These are phyloP conservation scores for Neosalanx taihuensis DNA, from an alignment of 2,797 vertebrate species.

Conservation along the genomic window DNA sequence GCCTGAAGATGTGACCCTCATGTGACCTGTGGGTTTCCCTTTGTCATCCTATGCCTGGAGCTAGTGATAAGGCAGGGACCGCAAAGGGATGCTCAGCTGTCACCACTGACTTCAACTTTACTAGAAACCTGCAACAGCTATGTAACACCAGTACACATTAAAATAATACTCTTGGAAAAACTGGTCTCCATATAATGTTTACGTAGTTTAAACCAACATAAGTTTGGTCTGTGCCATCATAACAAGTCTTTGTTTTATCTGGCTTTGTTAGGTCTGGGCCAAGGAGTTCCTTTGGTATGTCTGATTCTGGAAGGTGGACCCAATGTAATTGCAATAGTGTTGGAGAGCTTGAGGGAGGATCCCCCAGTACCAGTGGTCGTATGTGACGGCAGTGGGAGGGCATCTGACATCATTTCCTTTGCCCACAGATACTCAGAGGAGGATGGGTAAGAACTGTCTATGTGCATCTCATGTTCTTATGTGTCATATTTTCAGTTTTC, in stretches of 20 bases:
- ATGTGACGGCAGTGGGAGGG: constrained; percentile 91
- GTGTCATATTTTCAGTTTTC: too few species aligned
- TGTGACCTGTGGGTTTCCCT: constrained; percentile 94
- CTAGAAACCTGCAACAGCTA: not conserved
- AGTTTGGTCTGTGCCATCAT: not conserved
- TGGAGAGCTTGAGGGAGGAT: constrained; percentile 90
- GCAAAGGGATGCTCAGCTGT: constrained; percentile 92
- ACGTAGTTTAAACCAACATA: too few species aligned
- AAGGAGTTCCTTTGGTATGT: constrained; percentile 91
- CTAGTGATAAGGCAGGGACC: constrained; percentile 86
- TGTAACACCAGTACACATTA: not conserved
- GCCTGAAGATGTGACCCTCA: not conserved
- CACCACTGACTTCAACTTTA: constrained; percentile 70
- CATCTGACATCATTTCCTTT: constrained; percentile 91
- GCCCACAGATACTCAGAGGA: constrained; percentile 91
- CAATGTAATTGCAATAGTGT: constrained; percentile 87
- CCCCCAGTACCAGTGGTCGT: constrained; percentile 92
- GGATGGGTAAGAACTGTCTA: constrained; percentile 77
- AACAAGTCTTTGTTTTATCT: not conserved
- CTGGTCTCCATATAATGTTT: too few species aligned
- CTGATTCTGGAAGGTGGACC: constrained; percentile 94
- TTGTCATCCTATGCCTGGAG: constrained; percentile 99
- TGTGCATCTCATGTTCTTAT: not conserved
- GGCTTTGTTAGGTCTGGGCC: constrained; percentile 80
- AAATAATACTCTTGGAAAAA: not conserved